phyloP scores from a whole-genome alignment of 2,797 vertebrate species.

The Hemibagrus guttatus region DNA sequence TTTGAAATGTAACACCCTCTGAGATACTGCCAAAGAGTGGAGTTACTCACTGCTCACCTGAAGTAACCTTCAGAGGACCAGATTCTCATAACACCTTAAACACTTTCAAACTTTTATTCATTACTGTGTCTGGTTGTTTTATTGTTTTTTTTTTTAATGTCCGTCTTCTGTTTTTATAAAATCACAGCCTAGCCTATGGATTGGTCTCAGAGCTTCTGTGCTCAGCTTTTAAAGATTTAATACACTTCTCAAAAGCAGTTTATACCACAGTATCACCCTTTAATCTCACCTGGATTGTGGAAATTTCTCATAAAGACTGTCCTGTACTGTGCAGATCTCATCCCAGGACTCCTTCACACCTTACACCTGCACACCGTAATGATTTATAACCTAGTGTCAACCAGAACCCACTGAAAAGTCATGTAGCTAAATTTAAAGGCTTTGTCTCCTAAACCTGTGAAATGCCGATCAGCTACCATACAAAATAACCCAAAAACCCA shows the following conservation, averaged over 20 bases:
- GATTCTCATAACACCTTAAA: not conserved
- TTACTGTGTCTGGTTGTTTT: not conserved
- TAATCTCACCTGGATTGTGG: not conserved
- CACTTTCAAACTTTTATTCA: no score
- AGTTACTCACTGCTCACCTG: conserved; percentile 1
- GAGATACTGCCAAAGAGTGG: not conserved
- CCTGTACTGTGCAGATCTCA: not conserved
- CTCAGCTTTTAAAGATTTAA: no score
- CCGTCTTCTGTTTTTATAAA: not conserved
- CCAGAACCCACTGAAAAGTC: not conserved
- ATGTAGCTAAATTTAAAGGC: not conserved
- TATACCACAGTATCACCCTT: not conserved
- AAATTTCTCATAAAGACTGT: not conserved
- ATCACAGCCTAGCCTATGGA: not conserved
- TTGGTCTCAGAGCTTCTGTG: not conserved
- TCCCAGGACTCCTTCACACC: not conserved
- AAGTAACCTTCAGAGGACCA: not conserved
- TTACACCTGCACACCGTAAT: not conserved
- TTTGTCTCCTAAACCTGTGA: not conserved
- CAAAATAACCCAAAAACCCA: not conserved
- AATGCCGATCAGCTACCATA: not conserved
- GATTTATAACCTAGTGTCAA: not conserved
- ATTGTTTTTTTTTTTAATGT: not conserved
- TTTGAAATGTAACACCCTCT: not conserved
- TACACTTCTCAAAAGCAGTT: no score